Conservation (phyloP, 2,888 invertebrate species). For the Ichneumoninae sp. region DNA sequence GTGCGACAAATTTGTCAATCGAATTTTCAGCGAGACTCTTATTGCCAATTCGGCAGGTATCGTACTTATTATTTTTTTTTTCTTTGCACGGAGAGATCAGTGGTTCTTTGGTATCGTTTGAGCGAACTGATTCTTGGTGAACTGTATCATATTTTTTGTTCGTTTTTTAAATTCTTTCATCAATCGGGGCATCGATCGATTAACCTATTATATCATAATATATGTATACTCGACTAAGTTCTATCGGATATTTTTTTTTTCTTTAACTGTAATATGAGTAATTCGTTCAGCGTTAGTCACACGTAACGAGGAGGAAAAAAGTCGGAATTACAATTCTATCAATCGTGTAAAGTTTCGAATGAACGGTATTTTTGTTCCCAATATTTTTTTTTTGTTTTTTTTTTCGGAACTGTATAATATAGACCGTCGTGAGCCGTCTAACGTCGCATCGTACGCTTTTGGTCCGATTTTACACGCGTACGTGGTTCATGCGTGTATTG, state of each 20-base stretch:
- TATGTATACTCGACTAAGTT: constrained; percentile 40
- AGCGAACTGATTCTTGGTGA: constrained; percentile 73
- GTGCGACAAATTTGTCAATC: constrained; percentile 27
- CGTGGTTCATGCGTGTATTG: constrained; percentile 14
- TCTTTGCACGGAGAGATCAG: constrained; percentile 66
- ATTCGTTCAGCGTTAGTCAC: constrained; percentile 34
- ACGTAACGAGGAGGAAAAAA: constrained; percentile 34
- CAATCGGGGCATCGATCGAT: constrained; percentile 35
- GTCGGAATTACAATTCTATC: constrained; percentile 38
- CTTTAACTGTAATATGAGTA: constrained; percentile 34
- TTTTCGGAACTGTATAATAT: constrained; percentile 37
- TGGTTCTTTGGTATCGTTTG: constrained; percentile 74
- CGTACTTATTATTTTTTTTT: constrained; percentile 9
- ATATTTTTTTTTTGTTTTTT: constrained; percentile 20
- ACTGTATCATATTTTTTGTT: constrained; percentile 38
- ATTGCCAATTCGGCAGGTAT: constrained; percentile 35
- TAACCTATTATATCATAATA: constrained; percentile 41
- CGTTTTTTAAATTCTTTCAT: background rate
- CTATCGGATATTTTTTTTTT: constrained; percentile 36
- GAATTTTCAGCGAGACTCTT: constrained; percentile 50
- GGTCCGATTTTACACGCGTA: constrained; percentile 57
- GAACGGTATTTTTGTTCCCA: constrained; percentile 55
- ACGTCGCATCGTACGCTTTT: constrained; percentile 56
- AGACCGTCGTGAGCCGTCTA: constrained; percentile 53
- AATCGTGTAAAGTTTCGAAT: constrained; percentile 59